Evolutionary conservation across 2,888 invertebrate genomes (phyloP).

Genomic region (Caenorhabditis drosophilae): DNA sequence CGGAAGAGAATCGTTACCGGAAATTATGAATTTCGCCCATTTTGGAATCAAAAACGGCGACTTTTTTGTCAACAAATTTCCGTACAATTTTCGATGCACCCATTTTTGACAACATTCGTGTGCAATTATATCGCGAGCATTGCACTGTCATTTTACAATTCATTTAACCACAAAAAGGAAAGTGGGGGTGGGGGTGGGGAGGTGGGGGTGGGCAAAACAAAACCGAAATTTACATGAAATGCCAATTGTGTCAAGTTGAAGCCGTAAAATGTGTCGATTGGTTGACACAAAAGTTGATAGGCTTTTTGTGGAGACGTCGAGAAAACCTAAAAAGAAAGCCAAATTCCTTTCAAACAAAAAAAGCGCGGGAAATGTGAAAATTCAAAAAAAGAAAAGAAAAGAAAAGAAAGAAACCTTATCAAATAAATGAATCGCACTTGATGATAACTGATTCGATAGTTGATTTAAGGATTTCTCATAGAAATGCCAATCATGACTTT

Average conservation of each 20-base stretch:
- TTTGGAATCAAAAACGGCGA: conserved; percentile 43
- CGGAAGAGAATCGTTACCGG: conserved; percentile 24
- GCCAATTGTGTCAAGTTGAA: conserved; percentile 61
- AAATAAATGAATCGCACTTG: conserved; percentile 47
- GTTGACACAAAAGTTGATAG: conserved; percentile 60
- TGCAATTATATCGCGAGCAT: conserved; percentile 70
- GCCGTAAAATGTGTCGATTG: conserved; percentile 50
- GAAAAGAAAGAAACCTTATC: conserved; percentile 38
- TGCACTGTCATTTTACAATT: conserved; percentile 18
- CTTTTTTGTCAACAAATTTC: conserved; percentile 52
- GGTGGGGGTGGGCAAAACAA: no score
- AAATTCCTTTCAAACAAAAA: no score
- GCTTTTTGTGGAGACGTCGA: conserved; percentile 48
- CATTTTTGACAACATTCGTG: conserved; percentile 73
- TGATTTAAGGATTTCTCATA: conserved; percentile 56
- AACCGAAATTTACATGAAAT: conserved; percentile 51
- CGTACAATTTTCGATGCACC: conserved; percentile 71
- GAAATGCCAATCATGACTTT: conserved; percentile 64
- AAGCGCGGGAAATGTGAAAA: no score
- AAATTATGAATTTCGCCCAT: conserved; percentile 62
- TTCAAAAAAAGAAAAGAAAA: no score
- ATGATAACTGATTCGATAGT: conserved; percentile 46
- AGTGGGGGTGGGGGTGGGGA: no score
- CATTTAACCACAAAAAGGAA: neutral
- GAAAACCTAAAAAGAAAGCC: no score